Base-by-base conservation (phyloP, 2,113 vertebrate genomes). In the human region DNA sequence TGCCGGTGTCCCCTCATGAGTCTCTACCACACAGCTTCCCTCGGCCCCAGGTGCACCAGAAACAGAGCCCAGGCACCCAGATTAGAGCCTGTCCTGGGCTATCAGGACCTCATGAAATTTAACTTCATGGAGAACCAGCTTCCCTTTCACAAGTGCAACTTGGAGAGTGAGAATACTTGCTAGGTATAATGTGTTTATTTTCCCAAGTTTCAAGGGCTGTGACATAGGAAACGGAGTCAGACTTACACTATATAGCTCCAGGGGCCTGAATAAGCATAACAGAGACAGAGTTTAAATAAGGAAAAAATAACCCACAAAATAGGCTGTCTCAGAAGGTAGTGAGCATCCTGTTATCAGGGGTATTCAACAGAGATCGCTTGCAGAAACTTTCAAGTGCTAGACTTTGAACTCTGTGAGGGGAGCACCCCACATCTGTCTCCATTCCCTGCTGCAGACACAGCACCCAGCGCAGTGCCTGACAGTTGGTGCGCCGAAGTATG, bases 191-290 rank as follows among this genome's bases (percentile, higher is more conserved):
- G 3, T 68, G 50, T 93, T 95, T 92, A 35, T 89, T 92, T 85
- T 88, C 73, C 93, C 89, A 90, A 1, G 5, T 55, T 73, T 91
- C 61, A 66, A 82, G 55, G 70, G 80, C 4, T 1, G 16, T 13
- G 25, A 64, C 75, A 70, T 13, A 90, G 92, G 88, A 96, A 93
- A 95, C 6, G 35, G 87, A 78, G 92, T 72, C 25, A 66, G 78
- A 35, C n/a, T 93, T 81, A 18, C 3, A 68, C 64, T 43, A 4
- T 40, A 18, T 5, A 35, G 43, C n/a, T 61, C 57, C 83, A 76
- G 52, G 82, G 68, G 20, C 88, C 57, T 64, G 61, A 80, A 38
- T n/a, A 72, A 61, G 79, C n/a, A 75, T 25, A 27, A 5, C 0
- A 3, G 4, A 73, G 40, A 52, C 79, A 75, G 48, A 75, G 20